phyloP scores from a whole-genome alignment of 1,140 invertebrate genomes.

The Papilio xuthus region DNA sequence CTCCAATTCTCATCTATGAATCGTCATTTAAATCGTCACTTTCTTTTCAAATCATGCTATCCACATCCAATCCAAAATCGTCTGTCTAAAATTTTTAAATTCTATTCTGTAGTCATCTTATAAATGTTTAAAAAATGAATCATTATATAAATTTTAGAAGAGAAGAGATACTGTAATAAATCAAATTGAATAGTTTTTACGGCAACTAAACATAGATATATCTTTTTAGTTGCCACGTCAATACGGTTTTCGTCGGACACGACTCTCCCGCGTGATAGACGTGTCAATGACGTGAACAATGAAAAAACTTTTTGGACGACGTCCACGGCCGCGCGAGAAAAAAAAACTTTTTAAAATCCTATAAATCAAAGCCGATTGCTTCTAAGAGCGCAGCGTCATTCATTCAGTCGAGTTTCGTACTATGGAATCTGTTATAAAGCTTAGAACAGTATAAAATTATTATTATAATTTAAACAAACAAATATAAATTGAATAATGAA shows the following conservation, averaged over 20 bases:
- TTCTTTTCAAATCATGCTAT: no score
- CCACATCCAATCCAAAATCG: no score
- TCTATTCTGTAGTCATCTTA: background rate
- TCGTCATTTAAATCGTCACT: no score
- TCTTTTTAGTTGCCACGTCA: background rate
- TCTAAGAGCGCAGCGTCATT: conserved; percentile 25
- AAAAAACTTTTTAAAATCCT: conserved; percentile 30
- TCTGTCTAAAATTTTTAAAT: no score
- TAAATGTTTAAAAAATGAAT: background rate
- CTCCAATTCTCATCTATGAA: no score
- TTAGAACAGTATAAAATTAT: no score
- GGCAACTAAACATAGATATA: background rate
- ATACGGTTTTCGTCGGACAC: conserved; percentile 21
- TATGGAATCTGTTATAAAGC: conserved; percentile 6
- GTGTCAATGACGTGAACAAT: conserved; percentile 34
- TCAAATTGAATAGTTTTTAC: background rate
- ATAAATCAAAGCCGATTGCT: conserved; percentile 26
- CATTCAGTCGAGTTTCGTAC: conserved; percentile 14
- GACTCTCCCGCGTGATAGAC: conserved; percentile 22
- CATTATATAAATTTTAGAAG: background rate
- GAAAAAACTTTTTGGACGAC: conserved; percentile 32
- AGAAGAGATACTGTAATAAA: background rate
- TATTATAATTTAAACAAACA: no score
- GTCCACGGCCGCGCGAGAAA: conserved; percentile 22
- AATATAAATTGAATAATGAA: no score